Evolutionary conservation across 2,888 invertebrate genomes (phyloP), one percentile per base, ranked within the genome.

Genomic region (Spisula solida): DNA sequence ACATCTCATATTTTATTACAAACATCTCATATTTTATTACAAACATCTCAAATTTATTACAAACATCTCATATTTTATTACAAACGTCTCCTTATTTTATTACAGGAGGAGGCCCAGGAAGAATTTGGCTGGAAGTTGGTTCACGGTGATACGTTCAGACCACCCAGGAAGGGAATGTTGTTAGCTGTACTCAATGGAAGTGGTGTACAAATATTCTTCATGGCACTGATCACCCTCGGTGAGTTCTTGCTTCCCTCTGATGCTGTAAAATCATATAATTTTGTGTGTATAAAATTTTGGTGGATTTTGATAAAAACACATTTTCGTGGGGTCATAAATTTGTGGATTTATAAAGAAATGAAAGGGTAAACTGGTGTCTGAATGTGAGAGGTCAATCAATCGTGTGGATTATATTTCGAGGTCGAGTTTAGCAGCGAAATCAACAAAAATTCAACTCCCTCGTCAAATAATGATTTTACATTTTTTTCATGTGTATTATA

Each of bases 141-240:
- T 0, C 97, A 97, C 94, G 97, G 97, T 47, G 97, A 97, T 94
- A 97, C 97, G 8, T 98, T 98, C 96, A 96, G 97, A 25, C 97
- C 97, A 10, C 97, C 97, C 16, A 97, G 99, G 1, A 98, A 99
- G 95, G 99, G 99, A 88, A 99, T 99, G 99, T 97, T 99, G 25
- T 97, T 99, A 29, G 98, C 99, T 0, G 99, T 99, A 0, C 98
- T 99, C 95, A 97, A 99, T n/a, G 99, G 99, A 18, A 99, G 98
- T 79, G 99, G 99, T 31, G 98, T 98, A 29, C 99, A 99, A 97
- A 98, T 99, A 16, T 98, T 99, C 96, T 98, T 98, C 96, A 99
- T 99, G 99, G 98, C 90, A 20, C 56, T 90, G 8, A 88, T 88
- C 20, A 90, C 90, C 20, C 82, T 90, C 31, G 88, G 90, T 90